Conservation (phyloP, 1,140 invertebrate genomes). For the Drosophila hydei region DNA sequence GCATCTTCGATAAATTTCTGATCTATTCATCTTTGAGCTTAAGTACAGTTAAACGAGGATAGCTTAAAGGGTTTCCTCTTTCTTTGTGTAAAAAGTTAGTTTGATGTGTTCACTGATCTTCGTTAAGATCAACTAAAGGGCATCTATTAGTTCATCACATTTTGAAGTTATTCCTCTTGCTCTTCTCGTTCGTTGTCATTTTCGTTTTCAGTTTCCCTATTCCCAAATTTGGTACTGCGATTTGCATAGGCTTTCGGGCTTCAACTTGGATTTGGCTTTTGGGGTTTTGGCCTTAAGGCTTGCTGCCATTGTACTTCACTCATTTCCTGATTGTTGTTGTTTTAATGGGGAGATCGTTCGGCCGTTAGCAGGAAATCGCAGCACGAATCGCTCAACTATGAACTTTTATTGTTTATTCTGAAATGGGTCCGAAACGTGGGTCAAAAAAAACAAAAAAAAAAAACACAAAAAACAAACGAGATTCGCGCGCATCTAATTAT, state of each 20-base stretch:
- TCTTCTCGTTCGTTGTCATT: too few species aligned
- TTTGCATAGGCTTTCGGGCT: slow-evolving; percentile 3
- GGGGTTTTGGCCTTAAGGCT: slow-evolving; percentile 9
- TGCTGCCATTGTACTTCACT: slow-evolving; percentile 12
- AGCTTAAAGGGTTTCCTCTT: too few species aligned
- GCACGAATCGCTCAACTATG: slow-evolving; percentile 32
- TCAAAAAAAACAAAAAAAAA: too few species aligned
- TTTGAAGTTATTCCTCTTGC: too few species aligned
- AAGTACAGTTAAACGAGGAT: too few species aligned
- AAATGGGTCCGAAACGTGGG: slow-evolving; percentile 1
- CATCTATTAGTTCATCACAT: background rate
- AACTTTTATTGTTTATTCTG: slow-evolving; percentile 17
- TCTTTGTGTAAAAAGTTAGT: too few species aligned
- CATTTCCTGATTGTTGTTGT: slow-evolving; percentile 44
- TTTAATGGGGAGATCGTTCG: background rate
- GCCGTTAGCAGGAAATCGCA: slow-evolving; percentile 23
- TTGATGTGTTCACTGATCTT: too few species aligned
- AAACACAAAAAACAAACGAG: too few species aligned
- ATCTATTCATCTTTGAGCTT: too few species aligned
- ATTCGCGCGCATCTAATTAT: slow-evolving; percentile 5
- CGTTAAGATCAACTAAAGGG: background rate
- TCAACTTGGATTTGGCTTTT: background rate
- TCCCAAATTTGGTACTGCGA: background rate
- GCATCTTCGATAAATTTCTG: too few species aligned
- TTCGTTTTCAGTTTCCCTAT: background rate